Percentiles rank a stretch among this genome's conserved stretches.
These are phyloP conservation scores for Chymomyza procnemis DNA, from an alignment of 2,888 invertebrate genomes.

Conservation along the genomic window DNA sequence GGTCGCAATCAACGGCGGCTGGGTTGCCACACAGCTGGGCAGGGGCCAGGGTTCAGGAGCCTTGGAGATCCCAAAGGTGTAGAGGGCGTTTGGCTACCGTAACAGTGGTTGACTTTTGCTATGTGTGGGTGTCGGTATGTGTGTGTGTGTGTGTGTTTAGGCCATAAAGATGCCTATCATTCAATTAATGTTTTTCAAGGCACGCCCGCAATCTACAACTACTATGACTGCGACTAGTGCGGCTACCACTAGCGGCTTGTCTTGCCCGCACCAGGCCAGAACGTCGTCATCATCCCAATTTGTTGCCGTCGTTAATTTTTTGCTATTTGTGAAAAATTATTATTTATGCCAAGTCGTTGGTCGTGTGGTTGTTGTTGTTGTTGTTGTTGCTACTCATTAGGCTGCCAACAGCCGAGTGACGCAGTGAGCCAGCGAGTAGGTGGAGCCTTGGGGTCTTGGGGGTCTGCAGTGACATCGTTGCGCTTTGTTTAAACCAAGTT, in stretches of 20 bases:
- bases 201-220: conserved; percentile 30
- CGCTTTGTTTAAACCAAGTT: neutral
- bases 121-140: conserved; percentile 7
- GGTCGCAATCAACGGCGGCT: conserved; percentile 65
- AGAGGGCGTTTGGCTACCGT: neutral
- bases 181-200: conserved; percentile 66
- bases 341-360: neutral
- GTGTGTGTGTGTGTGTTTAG: conserved; percentile 18
- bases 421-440: conserved; percentile 5
- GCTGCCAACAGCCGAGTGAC: no score
- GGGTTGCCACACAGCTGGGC: neutral
- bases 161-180: conserved; percentile 71
- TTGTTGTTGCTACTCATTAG: neutral
- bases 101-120: neutral
- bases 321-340: neutral
- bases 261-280: neutral
- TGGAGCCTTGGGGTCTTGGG: conserved; percentile 12
- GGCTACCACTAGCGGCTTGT: conserved; percentile 31
- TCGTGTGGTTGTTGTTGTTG: neutral
- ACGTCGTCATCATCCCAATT: neutral
- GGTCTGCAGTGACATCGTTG: neutral
- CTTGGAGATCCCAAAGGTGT: neutral
- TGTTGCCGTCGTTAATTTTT: conserved; percentile 1
- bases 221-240: no score
- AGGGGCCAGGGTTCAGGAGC: neutral